These are phyloP conservation scores for Oithona nana DNA, from an alignment of 2,888 invertebrate genomes.

Conservation along the genomic window DNA sequence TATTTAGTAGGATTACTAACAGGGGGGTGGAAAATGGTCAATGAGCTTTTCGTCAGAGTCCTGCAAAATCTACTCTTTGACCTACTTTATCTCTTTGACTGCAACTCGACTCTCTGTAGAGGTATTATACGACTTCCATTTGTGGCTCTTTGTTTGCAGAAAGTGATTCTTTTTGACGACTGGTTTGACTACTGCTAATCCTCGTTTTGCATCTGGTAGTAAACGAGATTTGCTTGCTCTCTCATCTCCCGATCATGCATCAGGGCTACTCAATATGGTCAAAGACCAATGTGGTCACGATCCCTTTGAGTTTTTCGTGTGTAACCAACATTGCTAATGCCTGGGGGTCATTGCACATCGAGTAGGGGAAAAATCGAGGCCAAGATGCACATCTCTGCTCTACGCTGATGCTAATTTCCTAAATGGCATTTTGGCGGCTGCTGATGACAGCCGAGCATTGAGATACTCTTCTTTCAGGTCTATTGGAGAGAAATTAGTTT, in stretches of 20 bases:
- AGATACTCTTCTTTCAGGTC: too few species aligned
- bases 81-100: too few species aligned
- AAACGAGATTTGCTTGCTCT: background rate
- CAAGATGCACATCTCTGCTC: background rate
- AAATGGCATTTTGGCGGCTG: too few species aligned
- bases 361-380: background rate
- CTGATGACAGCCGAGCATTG: too few species aligned
- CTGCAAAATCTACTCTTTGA: too few species aligned
- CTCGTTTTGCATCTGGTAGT: background rate
- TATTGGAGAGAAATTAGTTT: too few species aligned
- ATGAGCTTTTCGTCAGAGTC: too few species aligned
- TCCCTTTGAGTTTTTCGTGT: background rate
- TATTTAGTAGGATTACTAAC: too few species aligned
- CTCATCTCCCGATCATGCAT: too few species aligned
- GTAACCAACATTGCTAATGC: background rate
- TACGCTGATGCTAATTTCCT: background rate
- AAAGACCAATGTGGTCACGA: background rate
- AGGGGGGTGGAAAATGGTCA: background rate
- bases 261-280: background rate
- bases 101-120: too few species aligned
- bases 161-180: background rate
- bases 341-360: background rate
- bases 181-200: background rate
- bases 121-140: background rate
- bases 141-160: background rate